Evolutionary conservation across 2,113 vertebrate species (phyloP), one percentile per base, ranked within the genome.

Genomic region (Machaerirhynchus nigripectus): DNA sequence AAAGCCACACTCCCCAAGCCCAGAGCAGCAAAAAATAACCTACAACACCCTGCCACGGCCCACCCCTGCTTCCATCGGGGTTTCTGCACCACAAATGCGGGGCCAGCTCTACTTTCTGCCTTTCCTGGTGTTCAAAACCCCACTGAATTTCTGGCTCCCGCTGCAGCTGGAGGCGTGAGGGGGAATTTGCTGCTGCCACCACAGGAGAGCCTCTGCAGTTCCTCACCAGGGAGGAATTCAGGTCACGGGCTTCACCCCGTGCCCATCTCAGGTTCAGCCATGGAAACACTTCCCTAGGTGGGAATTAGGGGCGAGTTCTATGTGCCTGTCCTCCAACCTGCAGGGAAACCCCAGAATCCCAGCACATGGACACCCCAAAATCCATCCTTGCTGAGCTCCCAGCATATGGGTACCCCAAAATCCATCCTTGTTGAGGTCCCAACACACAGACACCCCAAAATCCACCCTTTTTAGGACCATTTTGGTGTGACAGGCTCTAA

Each of bases 281-380:
- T 0, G 24, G 68, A 30, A 64, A 42, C 6, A 0, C 2, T 31
- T 30, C 24, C 10, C 44, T 24, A 49, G 49, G 23, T 35, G 44
- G 57, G 44, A 47, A 26, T 27, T 10, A 1, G n/a, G 50, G 40
- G 14, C 13, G 55, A 82, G 22, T 15, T 30, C 35, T 13, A 46
- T 40, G 15, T 0, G 0, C 8, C 15, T 4, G 26, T 26, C 11
- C 55, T 44, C 33, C 21, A 22, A 3, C 20, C 35, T 12, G 39
- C 16, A 23, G 50, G 59, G 69, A n/a, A 47, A 64, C 6, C 17
- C 26, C 46, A 42, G 61, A 56, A 64, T 42, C 28, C 28, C 39
- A 30, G 37, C 27, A 28, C 6, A 18, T 2, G 22, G 35, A 60
- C n/a, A 60, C 33, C n/a, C 57, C 55, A n/a, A n/a, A 23, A n/a